A percentile compares a stretch with the other conserved stretches of the same genome.
These are phyloP conservation scores for Pangasius mekongensis DNA, from an alignment of 2,797 vertebrate species.

Conservation along the genomic window DNA sequence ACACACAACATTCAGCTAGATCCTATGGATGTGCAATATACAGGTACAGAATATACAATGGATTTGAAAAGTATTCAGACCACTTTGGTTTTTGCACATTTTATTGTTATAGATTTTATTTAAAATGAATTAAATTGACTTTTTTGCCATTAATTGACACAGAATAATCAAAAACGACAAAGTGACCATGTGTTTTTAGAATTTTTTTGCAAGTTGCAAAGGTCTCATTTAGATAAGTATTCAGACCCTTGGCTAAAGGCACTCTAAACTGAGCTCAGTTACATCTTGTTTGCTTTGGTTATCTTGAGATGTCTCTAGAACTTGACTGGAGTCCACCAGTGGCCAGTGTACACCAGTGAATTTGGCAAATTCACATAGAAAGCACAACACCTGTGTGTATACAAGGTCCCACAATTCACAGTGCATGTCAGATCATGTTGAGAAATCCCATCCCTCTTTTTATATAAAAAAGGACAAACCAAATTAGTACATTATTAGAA, in stretches of 20 bases:
- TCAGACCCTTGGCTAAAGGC: not conserved
- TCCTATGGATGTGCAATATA: not conserved
- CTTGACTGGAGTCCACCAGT: not conserved
- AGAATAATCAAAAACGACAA: not conserved
- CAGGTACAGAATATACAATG: not conserved
- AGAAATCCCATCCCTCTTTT: not conserved
- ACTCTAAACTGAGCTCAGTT: not conserved
- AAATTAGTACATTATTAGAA: not conserved
- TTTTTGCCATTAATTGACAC: not conserved
- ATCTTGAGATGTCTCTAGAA: not conserved
- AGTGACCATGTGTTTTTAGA: not conserved
- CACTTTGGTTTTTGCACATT: not conserved
- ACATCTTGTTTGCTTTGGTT: not conserved
- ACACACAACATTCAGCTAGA: not conserved
- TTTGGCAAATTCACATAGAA: not conserved
- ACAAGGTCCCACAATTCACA: not conserved
- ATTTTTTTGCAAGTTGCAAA: not conserved
- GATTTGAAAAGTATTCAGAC: not conserved
- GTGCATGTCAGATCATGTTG: not conserved
- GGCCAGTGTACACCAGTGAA: not conserved
- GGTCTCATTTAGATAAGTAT: not conserved
- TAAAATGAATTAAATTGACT: not conserved
- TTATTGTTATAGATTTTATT: not conserved
- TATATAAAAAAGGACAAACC: not conserved
- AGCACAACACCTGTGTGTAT: too few species aligned